A percentile compares a stretch with the other conserved stretches of the same genome.
These are phyloP conservation scores for Chunga burmeisteri DNA, from an alignment of 2,113 vertebrate genomes.

Conservation along the genomic window DNA sequence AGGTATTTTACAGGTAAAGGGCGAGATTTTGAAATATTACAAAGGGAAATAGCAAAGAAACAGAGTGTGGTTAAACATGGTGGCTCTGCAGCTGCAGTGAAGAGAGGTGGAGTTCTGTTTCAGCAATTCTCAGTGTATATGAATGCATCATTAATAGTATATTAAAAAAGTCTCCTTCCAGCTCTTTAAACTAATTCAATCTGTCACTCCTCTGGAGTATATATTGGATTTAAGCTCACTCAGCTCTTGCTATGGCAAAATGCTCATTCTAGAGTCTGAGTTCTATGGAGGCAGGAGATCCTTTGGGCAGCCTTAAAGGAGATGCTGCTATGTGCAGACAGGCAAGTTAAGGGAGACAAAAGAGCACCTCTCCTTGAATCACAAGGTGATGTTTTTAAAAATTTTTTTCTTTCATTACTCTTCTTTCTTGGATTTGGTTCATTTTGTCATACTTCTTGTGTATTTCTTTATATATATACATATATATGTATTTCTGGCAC, in stretches of 20 bases:
- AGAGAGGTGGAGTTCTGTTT: background rate
- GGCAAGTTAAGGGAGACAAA: background rate
- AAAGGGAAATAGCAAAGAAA: background rate
- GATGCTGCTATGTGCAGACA: background rate
- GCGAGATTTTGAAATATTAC: background rate
- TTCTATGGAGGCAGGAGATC: background rate
- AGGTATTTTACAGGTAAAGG: background rate
- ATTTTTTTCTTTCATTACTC: background rate
- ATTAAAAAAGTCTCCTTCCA: background rate
- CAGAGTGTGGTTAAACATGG: background rate
- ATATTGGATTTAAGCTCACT: background rate
- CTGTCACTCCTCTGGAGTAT: background rate
- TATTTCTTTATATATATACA: background rate
- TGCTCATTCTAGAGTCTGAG: background rate
- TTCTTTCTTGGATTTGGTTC: background rate
- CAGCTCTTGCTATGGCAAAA: background rate
- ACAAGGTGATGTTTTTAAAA: background rate
- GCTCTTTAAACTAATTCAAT: background rate
- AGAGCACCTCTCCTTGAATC: background rate
- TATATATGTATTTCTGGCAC: background rate
- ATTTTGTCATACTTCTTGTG: background rate
- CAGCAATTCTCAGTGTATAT: background rate
- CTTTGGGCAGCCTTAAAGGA: background rate
- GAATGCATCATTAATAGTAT: background rate
- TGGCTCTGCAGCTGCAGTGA: background rate